A percentile compares a stretch with the other conserved stretches of the same genome.
Conservation (phyloP, 2,113 vertebrate genomes). For the Halcyon malimbica region DNA sequence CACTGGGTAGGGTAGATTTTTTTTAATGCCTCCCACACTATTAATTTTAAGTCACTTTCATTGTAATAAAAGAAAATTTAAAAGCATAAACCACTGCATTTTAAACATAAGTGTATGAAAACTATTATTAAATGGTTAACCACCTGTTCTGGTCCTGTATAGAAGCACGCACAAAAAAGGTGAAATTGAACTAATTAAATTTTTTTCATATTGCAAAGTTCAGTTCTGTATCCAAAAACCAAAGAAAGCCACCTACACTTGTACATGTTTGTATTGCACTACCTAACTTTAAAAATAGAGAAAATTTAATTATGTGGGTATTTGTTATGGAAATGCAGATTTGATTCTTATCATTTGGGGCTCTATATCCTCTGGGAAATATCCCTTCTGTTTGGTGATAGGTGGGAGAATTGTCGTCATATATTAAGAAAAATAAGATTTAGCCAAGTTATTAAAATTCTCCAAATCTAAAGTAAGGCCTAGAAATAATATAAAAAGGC, state of each 20-base stretch:
- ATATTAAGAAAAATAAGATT: background rate
- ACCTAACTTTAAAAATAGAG: background rate
- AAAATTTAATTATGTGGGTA: background rate
- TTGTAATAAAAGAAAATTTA: constrained; percentile 11
- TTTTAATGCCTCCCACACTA: constrained; percentile 18
- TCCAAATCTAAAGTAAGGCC: background rate
- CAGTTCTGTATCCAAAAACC: constrained; percentile 6
- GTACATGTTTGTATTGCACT: constrained; percentile 26
- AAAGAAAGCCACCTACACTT: constrained; percentile 49
- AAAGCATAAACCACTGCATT: background rate
- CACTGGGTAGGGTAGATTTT: background rate
- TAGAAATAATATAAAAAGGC: background rate
- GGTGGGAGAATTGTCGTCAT: background rate
- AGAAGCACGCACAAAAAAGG: background rate
- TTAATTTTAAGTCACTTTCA: constrained; percentile 30
- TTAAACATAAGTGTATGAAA: background rate
- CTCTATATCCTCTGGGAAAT: background rate
- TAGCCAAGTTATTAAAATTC: background rate
- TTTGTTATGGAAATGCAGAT: constrained; percentile 30
- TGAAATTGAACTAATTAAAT: constrained; percentile 35
- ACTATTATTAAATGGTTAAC: background rate
- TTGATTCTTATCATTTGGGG: background rate
- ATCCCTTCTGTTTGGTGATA: background rate
- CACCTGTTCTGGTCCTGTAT: background rate
- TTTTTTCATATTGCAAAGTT: constrained; percentile 43